Conservation (phyloP, 2,797 vertebrate species). For the Sebastes wilsoni region DNA sequence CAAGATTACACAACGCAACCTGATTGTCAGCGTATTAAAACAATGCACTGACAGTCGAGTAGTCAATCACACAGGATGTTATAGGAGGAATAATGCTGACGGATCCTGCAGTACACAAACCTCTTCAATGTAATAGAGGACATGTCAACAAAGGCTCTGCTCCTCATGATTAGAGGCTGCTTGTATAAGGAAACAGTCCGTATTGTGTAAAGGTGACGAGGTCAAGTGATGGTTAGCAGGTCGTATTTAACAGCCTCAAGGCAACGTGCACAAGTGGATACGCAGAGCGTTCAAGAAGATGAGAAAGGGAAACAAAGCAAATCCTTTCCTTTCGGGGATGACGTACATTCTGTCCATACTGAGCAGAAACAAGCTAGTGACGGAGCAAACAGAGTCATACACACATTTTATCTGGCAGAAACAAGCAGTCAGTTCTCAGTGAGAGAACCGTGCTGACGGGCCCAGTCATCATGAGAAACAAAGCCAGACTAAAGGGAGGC, state of each 20-base stretch:
- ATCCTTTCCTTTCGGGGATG: neutral
- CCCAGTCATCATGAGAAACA: neutral
- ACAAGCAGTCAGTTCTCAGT: neutral
- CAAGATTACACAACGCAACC: neutral
- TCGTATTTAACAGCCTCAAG: neutral
- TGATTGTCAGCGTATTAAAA: neutral
- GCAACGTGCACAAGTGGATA: neutral
- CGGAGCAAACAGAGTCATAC: neutral
- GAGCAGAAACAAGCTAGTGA: neutral
- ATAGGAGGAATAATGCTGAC: neutral
- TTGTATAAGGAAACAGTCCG: neutral
- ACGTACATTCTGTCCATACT: neutral
- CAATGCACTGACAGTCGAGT: neutral
- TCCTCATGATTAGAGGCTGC: neutral
- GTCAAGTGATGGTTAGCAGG: neutral
- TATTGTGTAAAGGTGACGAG: neutral
- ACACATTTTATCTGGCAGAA: neutral
- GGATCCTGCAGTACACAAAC: neutral
- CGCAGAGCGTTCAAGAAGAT: neutral
- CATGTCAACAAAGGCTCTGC: neutral
- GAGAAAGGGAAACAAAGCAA: neutral
- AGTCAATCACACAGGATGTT: neutral
- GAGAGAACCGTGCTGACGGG: neutral
- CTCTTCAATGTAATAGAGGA: neutral
- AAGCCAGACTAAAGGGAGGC: neutral